A percentile compares a stretch with the other conserved stretches of the same genome.
phyloP scores from a whole-genome alignment of 2,113 vertebrate genomes.

The Todiramphus chloris region DNA sequence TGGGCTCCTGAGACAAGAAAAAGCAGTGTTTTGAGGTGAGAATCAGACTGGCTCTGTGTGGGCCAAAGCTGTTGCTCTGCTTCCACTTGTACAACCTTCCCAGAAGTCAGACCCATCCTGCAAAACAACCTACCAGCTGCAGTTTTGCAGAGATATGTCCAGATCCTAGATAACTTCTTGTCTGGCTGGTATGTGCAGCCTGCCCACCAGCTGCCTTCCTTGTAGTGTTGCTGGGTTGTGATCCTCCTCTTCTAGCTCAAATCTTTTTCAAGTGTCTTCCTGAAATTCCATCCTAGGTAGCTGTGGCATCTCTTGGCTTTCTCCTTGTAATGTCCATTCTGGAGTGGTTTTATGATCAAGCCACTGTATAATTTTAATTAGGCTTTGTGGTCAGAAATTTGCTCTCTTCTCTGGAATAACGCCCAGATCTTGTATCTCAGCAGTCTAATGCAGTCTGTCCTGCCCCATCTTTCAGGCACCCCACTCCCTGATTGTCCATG shows the following conservation, averaged over 20 bases:
- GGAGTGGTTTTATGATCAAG: not conserved
- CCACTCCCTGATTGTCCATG: fast-evolving
- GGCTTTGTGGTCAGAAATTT: not conserved
- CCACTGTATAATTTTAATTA: not conserved
- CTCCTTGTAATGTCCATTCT: not conserved
- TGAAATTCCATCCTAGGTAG: not conserved
- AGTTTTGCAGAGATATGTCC: not conserved
- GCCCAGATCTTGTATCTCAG: not conserved
- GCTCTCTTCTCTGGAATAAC: not conserved
- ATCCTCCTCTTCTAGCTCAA: not conserved
- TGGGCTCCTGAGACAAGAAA: not conserved
- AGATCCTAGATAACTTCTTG: not conserved
- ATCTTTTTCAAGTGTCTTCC: not conserved
- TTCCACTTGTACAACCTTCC: not conserved
- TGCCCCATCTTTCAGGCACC: not conserved
- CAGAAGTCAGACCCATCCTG: not conserved
- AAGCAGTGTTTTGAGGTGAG: not conserved
- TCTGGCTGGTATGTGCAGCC: not conserved
- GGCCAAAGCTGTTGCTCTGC: not conserved
- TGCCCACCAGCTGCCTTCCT: not conserved
- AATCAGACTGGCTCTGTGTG: not conserved
- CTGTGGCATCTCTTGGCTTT: not conserved
- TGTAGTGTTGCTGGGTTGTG: fast-evolving
- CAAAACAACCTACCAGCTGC: not conserved
- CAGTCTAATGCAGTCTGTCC: not conserved